Evolutionary conservation across 2,113 vertebrate species (phyloP), one percentile per base, ranked within the genome.

Genomic region (Chitala chitala): DNA sequence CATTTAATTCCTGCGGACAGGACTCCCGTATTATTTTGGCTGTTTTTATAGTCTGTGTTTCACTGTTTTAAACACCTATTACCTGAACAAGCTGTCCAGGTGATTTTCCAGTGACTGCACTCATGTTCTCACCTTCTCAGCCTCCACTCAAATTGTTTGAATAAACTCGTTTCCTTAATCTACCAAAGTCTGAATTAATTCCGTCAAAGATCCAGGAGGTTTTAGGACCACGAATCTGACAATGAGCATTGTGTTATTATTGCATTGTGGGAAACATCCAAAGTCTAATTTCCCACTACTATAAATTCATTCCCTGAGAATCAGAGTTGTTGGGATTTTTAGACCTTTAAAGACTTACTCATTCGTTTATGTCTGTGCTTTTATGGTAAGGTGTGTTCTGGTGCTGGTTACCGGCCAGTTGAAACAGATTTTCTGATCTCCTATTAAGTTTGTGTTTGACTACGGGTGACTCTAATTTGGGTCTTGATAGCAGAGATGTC

Each of bases 261-360:
- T 38, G 17, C n/a, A 63, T 63, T 38, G 59, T 63, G 59, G 59
- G 59, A 63, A 63, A 63, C 59, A 63, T n/a, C 59, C 59, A 20
- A 63, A 29, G 33, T 38, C 17, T 8, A 36, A n/a, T 9, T 63
- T 63, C 59, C 33, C 59, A 63, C 17, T 63, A 63, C 59, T 38
- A 63, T 63, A 63, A 63, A 63, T 29, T 63, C 31, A 63, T 63
- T 63, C 33, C 59, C 33, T 63, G 59, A 10, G 59, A 63, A 26
- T 63, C 3, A 63, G 31, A 36, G 29, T 63, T 63, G 29, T n/a
- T n/a, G 59, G 59, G 33, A 9, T 20, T 38, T 13, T 33, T 36
- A 38, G 59, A 63, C 59, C 58, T 0, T 36, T 63, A 7, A 17
- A 20, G 31, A 63, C 33, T 63, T 63, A 36, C 17, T 63, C 29